phyloP scores from a whole-genome alignment of 2,888 invertebrate species.

The Leptinotarsa juncta region DNA sequence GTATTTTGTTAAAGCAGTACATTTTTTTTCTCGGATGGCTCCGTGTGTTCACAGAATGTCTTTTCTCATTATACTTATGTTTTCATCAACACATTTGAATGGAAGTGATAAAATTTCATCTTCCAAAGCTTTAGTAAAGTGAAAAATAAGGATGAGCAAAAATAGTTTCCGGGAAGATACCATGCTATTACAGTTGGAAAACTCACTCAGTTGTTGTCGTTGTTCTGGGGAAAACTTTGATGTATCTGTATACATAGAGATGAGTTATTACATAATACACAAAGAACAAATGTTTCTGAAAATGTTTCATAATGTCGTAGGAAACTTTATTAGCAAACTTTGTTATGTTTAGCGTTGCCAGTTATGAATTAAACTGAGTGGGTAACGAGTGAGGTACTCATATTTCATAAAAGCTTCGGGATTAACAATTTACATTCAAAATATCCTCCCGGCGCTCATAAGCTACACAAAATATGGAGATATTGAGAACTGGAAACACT shows the following conservation, averaged over 20 bases:
- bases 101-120: too few relatives aligned
- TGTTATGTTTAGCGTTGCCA: constrained; percentile 6
- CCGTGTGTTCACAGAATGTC: too few relatives aligned
- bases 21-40: too few relatives aligned
- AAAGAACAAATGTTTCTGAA: not conserved
- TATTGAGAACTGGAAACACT: too few relatives aligned
- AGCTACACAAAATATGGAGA: too few relatives aligned
- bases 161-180: too few relatives aligned
- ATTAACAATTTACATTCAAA: constrained; percentile 1
- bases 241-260: constrained; percentile 4
- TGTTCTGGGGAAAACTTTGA: not conserved
- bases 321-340: constrained; percentile 16
- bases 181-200: not conserved
- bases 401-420: not conserved
- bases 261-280: constrained; percentile 6
- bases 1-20: too few relatives aligned
- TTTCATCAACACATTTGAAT: too few relatives aligned
- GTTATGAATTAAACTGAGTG: constrained; percentile 17
- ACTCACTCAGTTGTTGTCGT: not conserved
- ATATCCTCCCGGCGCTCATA: too few relatives aligned
- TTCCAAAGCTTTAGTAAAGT: too few relatives aligned
- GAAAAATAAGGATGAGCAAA: too few relatives aligned
- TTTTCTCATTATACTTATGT: too few relatives aligned
- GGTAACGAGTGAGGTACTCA: constrained; percentile 2
- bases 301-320: constrained; percentile 2